phyloP scores from a whole-genome alignment of 2,113 vertebrate species.

The Sarotherodon lohbergeri region DNA sequence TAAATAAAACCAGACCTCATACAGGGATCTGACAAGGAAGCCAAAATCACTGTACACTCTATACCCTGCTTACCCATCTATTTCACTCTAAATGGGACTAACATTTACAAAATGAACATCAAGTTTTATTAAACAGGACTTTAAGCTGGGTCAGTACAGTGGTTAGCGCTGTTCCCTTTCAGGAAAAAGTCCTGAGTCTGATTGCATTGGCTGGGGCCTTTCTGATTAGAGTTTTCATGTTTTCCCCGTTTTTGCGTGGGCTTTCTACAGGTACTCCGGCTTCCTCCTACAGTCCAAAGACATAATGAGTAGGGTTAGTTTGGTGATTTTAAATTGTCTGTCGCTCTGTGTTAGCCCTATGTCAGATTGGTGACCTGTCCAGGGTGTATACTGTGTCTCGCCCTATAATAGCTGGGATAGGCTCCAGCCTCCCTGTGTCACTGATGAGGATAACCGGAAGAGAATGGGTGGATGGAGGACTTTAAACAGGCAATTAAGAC shows the following conservation, averaged over 20 bases:
- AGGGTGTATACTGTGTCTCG: not conserved
- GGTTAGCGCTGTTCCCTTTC: not conserved
- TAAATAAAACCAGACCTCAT: not conserved
- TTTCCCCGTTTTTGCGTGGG: rapidly evolving
- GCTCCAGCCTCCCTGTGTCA: not conserved
- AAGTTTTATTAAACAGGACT: not conserved
- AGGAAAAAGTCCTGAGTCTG: not conserved
- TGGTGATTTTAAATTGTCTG: not conserved
- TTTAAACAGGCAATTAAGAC: not conserved
- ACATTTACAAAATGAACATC: not conserved
- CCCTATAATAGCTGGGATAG: not conserved
- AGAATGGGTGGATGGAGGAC: not conserved
- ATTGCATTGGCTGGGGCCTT: not conserved
- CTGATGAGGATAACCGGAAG: not conserved
- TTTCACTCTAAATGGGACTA: not conserved
- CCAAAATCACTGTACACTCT: not conserved
- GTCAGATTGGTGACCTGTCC: not conserved
- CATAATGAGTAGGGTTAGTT: not conserved
- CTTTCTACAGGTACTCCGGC: not conserved
- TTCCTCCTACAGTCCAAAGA: not conserved
- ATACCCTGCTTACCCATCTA: not conserved
- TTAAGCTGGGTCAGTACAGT: not conserved
- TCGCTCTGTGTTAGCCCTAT: rapidly evolving
- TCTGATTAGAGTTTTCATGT: not conserved
- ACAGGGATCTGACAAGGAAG: not conserved